phyloP scores from a whole-genome alignment of 2,888 invertebrate species.

The Drosophila borborema region DNA sequence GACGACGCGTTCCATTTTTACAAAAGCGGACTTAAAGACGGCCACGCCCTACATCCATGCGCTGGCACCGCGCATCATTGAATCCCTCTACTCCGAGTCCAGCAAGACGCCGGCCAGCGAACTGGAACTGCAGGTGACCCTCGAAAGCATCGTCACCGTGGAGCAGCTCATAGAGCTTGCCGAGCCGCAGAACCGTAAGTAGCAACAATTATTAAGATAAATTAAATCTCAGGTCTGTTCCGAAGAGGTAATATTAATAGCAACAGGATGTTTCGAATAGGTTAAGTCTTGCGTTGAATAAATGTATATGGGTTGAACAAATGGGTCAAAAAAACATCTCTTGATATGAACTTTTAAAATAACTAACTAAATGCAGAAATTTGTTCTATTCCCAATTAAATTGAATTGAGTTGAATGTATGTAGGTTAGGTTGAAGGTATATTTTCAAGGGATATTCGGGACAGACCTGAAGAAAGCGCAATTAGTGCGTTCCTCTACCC shows the following conservation, averaged over 20 bases:
- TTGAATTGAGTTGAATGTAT: background rate
- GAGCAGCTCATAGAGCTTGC: constrained; percentile 91
- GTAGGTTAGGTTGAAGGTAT: background rate
- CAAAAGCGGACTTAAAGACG: constrained; percentile 89
- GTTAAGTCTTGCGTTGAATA: background rate
- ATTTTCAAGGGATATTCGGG: constrained; percentile 11
- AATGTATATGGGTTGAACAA: too few relatives aligned
- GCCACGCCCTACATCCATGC: constrained; percentile 93
- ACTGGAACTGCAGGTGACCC: constrained; percentile 89
- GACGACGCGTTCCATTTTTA: constrained; percentile 91
- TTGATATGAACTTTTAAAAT: background rate
- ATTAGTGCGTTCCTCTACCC: constrained; percentile 33
- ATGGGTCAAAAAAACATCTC: too few relatives aligned
- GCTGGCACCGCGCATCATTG: constrained; percentile 91
- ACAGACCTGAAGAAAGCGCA: constrained; percentile 30
- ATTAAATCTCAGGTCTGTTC: constrained; percentile 18
- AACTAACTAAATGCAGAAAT: background rate
- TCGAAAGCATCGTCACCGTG: constrained; percentile 90
- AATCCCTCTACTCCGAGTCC: constrained; percentile 89
- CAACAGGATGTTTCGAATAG: background rate
- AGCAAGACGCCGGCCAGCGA: constrained; percentile 88
- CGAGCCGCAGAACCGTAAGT: constrained; percentile 92
- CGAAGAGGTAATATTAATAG: constrained; percentile 3
- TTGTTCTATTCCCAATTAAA: background rate
- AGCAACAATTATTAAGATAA: background rate